phyloP scores from a whole-genome alignment of 2,797 vertebrate genomes.

The Odontamblyopus rebecca region DNA sequence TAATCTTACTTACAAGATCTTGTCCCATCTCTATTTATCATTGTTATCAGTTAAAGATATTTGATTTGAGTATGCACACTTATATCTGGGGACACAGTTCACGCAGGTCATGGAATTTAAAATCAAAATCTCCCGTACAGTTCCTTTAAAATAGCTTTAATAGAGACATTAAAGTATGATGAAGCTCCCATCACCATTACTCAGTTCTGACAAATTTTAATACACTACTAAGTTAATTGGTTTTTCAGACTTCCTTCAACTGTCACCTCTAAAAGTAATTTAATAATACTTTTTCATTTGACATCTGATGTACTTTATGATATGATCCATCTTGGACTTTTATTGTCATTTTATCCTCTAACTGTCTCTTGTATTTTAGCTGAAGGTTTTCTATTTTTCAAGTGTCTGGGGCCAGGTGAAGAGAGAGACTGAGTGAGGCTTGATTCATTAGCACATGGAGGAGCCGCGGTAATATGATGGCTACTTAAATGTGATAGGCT shows the following conservation, averaged over 20 bases:
- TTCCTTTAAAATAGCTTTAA: not conserved
- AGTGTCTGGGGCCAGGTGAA: constrained; percentile 27
- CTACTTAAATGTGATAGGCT: constrained; percentile 74
- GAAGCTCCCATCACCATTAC: not conserved
- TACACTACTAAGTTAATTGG: not conserved
- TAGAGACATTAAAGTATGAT: not conserved
- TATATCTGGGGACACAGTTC: no score
- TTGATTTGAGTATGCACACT: no score
- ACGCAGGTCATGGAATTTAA: no score
- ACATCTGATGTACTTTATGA: not conserved
- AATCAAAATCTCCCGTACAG: not conserved
- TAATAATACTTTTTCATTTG: constrained; percentile 1
- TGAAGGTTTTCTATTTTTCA: constrained; percentile 20
- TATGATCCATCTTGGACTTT: not conserved
- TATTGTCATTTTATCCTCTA: not conserved
- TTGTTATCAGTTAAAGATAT: no score
- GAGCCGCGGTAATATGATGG: constrained; percentile 63
- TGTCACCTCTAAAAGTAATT: constrained; percentile 8
- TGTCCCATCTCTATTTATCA: no score
- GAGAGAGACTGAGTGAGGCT: constrained; percentile 31
- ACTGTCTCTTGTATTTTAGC: constrained; percentile 3
- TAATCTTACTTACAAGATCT: no score
- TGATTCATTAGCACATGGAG: constrained; percentile 72
- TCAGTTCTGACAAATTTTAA: not conserved
- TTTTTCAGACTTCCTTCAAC: constrained; percentile 3